Conservation (phyloP, 1,140 invertebrate species). For the Lepidurus apus region DNA sequence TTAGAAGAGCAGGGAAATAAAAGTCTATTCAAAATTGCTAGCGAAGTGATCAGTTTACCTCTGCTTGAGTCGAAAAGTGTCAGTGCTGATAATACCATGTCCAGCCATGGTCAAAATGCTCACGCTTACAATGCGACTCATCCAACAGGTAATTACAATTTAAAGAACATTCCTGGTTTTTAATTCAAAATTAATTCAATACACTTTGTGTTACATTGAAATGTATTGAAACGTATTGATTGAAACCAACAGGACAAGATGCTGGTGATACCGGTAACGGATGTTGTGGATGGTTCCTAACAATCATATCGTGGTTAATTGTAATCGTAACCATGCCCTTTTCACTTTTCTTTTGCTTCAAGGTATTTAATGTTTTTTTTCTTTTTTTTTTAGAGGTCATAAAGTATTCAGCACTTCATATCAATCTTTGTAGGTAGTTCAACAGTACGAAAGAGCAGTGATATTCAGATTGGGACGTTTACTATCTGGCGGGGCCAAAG, state of each 20-base stretch:
- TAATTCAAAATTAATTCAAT: too few relatives aligned
- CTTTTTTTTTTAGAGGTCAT: neutral
- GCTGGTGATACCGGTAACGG: too few relatives aligned
- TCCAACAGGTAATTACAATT: too few relatives aligned
- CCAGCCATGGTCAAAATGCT: neutral
- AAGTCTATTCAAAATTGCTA: neutral
- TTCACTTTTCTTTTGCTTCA: constrained; percentile 89
- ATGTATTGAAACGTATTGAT: too few relatives aligned
- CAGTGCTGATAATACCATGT: neutral
- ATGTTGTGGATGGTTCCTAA: constrained; percentile 75
- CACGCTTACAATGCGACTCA: neutral
- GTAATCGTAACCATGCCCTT: constrained; percentile 88
- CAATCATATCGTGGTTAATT: constrained; percentile 74
- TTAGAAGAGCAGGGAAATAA: neutral
- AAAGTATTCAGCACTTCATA: neutral
- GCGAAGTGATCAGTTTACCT: neutral
- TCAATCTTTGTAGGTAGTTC: constrained; percentile 46
- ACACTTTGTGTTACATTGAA: too few relatives aligned
- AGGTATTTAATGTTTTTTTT: constrained; percentile 58
- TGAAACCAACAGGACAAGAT: too few relatives aligned
- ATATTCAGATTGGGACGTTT: constrained; percentile 47
- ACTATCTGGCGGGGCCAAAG: constrained; percentile 51
- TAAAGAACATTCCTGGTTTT: too few relatives aligned
- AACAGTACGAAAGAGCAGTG: constrained; percentile 51
- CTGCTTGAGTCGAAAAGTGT: neutral